A percentile compares a stretch with the other conserved stretches of the same genome.
These are phyloP conservation scores for Nipponia nippon DNA, from an alignment of 2,113 vertebrate genomes.

Conservation along the genomic window DNA sequence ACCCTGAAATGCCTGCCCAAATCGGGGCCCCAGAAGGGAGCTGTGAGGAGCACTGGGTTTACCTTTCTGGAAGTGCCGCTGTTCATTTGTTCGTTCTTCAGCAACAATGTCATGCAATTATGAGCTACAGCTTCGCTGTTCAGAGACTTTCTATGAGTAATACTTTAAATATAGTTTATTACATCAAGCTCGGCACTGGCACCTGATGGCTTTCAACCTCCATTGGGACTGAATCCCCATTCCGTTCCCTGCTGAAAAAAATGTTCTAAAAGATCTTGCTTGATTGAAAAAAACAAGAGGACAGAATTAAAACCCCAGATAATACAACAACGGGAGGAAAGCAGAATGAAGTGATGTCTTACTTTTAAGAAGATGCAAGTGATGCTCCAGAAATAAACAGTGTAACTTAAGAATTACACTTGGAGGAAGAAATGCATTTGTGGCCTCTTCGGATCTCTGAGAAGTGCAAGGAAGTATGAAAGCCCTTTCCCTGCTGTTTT, in stretches of 20 bases:
- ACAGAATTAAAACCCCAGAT: neutral
- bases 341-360: neutral
- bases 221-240: neutral
- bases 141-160: neutral
- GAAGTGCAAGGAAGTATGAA: neutral
- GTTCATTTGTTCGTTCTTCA: neutral
- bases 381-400: neutral
- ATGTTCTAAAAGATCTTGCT: neutral
- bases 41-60: neutral
- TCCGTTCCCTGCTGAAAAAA: neutral
- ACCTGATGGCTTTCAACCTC: neutral
- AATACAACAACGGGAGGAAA: neutral
- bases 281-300: neutral
- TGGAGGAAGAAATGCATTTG: neutral
- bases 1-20: neutral
- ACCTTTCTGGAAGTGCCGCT: neutral
- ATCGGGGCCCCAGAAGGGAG: too few relatives aligned
- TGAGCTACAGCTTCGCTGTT: neutral
- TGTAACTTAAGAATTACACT: neutral
- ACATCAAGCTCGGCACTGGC: neutral
- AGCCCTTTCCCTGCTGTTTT: neutral
- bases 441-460: neutral
- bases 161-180: neutral
- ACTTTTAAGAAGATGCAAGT: neutral
- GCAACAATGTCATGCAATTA: neutral